phyloP scores from a whole-genome alignment of 2,888 invertebrate genomes.

The Acheta domesticus region DNA sequence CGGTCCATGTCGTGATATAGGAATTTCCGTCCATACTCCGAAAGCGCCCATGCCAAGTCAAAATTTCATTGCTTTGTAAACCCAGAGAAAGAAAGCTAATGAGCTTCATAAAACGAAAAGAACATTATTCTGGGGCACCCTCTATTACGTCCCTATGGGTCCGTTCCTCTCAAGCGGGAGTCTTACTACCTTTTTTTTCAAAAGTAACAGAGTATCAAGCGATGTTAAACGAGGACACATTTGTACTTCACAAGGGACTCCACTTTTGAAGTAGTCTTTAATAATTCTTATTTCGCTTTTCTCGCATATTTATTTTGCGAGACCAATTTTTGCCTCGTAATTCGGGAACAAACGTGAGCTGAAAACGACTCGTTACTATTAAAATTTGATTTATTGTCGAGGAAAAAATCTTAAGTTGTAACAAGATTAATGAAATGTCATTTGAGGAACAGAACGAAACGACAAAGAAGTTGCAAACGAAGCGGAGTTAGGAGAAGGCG shows the following conservation, averaged over 20 bases:
- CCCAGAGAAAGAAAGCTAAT: too few relatives aligned
- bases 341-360: not conserved
- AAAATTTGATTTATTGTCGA: slow-evolving; percentile 8
- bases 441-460: not conserved
- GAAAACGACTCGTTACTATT: slow-evolving; percentile 7
- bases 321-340: not conserved
- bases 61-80: too few relatives aligned
- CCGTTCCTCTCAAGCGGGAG: not conserved
- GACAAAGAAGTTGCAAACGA: too few relatives aligned
- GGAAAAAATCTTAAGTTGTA: slow-evolving; percentile 8
- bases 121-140: not conserved
- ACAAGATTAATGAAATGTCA: not conserved
- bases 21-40: too few relatives aligned
- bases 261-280: not conserved
- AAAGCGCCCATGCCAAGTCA: too few relatives aligned
- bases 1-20: too few relatives aligned
- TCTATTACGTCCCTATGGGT: not conserved
- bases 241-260: not conserved
- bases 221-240: not conserved
- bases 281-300: not conserved
- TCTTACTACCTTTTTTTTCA: not conserved
- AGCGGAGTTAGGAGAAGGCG: too few relatives aligned
- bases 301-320: not conserved
- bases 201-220: not conserved
- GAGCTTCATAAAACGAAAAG: too few relatives aligned